These are phyloP conservation scores for Oxyruncus cristatus DNA, from an alignment of 2,113 vertebrate species.

Conservation along the genomic window DNA sequence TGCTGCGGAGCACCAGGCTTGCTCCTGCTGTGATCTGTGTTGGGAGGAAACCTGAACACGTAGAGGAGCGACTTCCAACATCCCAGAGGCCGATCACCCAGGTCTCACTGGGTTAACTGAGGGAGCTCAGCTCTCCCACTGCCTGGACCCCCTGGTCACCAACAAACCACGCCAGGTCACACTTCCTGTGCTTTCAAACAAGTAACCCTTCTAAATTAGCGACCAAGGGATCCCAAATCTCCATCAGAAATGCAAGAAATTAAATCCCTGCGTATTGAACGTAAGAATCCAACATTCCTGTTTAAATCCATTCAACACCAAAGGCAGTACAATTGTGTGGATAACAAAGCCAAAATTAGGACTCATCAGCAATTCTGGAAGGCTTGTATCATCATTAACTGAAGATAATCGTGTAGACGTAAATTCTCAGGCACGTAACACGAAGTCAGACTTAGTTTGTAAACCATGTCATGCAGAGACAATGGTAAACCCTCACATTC, in stretches of 20 bases:
- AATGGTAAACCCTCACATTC: background rate
- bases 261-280: background rate
- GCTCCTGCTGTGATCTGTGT: accelerated
- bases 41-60: background rate
- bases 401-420: background rate
- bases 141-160: background rate
- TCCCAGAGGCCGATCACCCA: too few relatives aligned
- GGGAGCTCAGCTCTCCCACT: background rate
- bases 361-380: background rate
- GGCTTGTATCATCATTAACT: background rate
- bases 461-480: background rate
- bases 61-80: background rate
- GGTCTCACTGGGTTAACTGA: background rate
- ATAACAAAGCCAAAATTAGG: background rate
- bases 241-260: background rate
- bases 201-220: background rate
- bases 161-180: background rate
- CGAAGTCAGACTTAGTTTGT: background rate
- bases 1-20: background rate
- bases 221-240: background rate
- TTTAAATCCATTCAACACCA: background rate
- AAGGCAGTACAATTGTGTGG: background rate
- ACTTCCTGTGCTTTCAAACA: background rate
- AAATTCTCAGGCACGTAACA: background rate
- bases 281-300: background rate